These are phyloP conservation scores for Erinaceus europaeus DNA, from an alignment of 2,113 vertebrate species.

Conservation along the genomic window DNA sequence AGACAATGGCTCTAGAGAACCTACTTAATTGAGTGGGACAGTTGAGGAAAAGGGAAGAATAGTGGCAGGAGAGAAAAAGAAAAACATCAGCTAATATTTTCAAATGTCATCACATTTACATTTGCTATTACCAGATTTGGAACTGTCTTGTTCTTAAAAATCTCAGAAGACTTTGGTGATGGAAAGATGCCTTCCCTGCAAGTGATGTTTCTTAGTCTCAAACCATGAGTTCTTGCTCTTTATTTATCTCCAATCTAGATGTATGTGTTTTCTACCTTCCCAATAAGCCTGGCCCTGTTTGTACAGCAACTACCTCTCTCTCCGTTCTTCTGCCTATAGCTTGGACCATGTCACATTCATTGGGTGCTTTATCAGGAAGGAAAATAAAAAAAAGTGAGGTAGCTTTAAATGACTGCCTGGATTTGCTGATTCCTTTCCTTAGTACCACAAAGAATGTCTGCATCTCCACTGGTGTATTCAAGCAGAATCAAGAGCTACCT, in stretches of 20 bases:
- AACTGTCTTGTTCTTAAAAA: conserved; percentile 12
- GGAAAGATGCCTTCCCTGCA: neutral
- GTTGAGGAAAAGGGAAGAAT: neutral
- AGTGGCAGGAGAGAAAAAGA: neutral
- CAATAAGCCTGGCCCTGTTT: neutral
- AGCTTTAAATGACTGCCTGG: conserved; percentile 43
- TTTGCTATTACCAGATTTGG: neutral
- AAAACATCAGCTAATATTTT: conserved; percentile 9
- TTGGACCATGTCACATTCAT: conserved; percentile 63
- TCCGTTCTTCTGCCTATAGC: conserved; percentile 5
- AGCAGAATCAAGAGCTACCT: neutral
- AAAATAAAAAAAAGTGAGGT: conserved; percentile 13
- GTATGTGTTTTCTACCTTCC: neutral
- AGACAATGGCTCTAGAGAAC: neutral
- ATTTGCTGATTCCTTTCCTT: conserved; percentile 62
- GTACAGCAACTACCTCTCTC: neutral
- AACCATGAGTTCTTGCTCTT: neutral
- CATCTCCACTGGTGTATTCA: conserved; percentile 21
- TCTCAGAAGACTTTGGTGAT: neutral
- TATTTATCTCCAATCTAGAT: neutral
- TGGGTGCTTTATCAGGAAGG: conserved; percentile 54
- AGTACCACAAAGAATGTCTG: conserved; percentile 55
- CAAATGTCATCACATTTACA: neutral
- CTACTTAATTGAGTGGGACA: neutral
- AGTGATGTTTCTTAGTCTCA: neutral